Conservation (phyloP, 2,888 invertebrate genomes). For the Invenusta paracnida region DNA sequence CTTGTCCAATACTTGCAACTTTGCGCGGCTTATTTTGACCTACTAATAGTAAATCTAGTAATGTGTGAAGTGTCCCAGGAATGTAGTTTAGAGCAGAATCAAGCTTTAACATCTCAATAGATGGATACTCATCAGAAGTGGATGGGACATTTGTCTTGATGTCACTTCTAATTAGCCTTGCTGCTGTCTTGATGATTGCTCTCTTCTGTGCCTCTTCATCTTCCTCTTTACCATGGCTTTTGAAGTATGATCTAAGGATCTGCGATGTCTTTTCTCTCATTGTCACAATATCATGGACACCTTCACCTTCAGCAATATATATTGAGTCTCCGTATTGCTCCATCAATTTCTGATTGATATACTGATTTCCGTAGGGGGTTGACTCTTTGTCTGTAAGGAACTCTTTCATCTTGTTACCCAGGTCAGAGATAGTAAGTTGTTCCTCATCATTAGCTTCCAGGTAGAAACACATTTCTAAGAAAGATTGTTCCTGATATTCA, state of each 20-base stretch:
- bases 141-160: constrained; percentile 3
- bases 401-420: not conserved
- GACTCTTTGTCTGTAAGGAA: not conserved
- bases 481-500: not conserved
- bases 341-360: not conserved
- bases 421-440: not conserved
- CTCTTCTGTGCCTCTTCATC: not conserved
- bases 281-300: not conserved
- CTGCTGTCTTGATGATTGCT: not conserved
- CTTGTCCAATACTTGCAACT: too few species aligned
- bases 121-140: not conserved
- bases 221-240: not conserved
- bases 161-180: not conserved
- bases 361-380: not conserved
- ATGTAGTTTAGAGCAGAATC: not conserved
- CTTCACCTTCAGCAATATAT: not conserved
- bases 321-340: constrained; percentile 2
- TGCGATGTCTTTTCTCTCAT: not conserved
- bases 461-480: not conserved
- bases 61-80: too few species aligned
- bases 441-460: not conserved
- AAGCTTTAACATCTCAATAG: not conserved
- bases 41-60: too few species aligned
- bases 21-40: too few species aligned
- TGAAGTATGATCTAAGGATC: not conserved